Evolutionary conservation across 2,797 vertebrate species (phyloP).

Genomic region (Cuculus canorus): DNA sequence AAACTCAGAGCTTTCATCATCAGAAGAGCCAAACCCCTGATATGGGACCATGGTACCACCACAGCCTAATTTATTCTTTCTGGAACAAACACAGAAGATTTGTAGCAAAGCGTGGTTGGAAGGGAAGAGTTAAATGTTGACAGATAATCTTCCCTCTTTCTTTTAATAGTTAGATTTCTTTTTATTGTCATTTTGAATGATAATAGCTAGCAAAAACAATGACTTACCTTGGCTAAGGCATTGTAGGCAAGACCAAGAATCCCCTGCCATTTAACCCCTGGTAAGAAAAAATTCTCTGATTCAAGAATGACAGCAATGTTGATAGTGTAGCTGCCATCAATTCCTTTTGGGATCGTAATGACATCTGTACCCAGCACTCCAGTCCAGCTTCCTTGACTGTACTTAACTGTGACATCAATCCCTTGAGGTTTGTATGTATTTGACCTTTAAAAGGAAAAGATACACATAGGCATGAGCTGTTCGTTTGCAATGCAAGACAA

Average conservation of each 20-base stretch:
- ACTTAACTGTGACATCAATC: conserved; percentile 86
- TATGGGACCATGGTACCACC: background rate
- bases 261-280: conserved; percentile 93
- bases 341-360: conserved; percentile 86
- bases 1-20: background rate
- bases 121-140: background rate
- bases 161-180: background rate
- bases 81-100: background rate
- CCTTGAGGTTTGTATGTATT: conserved; percentile 81
- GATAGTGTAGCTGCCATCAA: conserved; percentile 81
- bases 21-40: background rate
- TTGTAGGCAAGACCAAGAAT: conserved; percentile 95
- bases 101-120: background rate
- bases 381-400: conserved; percentile 96
- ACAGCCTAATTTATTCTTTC: background rate
- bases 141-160: background rate
- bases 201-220: background rate
- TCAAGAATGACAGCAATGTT: conserved; percentile 91
- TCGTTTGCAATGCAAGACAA: background rate
- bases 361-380: conserved; percentile 89
- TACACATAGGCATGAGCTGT: background rate
- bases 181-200: background rate
- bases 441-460: conserved; percentile 80
- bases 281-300: conserved; percentile 93
- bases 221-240: conserved; percentile 88